Conservation (phyloP, 1,140 invertebrate genomes). For the Acyrthosiphon pisum region DNA sequence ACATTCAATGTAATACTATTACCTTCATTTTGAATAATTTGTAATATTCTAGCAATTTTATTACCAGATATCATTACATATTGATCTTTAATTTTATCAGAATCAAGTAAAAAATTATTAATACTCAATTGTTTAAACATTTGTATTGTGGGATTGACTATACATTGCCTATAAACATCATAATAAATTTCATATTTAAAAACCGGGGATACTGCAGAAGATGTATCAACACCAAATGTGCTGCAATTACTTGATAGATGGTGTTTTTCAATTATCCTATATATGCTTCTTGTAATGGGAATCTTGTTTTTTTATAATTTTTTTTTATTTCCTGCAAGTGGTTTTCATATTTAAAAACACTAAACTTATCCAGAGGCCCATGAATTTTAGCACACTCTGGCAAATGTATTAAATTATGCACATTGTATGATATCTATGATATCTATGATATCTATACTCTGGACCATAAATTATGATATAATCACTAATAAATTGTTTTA, state of each 20-base stretch:
- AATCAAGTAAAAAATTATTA: background rate
- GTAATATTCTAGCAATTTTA: background rate
- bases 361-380: background rate
- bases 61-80: background rate
- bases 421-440: constrained; percentile 26
- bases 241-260: background rate
- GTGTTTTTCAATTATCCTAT: constrained; percentile 10
- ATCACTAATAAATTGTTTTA: constrained; percentile 16
- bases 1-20: background rate
- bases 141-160: background rate
- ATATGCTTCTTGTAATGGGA: constrained; percentile 32
- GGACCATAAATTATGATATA: background rate
- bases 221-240: background rate
- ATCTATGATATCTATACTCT: no score
- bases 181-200: constrained; percentile 19
- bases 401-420: constrained; percentile 22
- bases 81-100: background rate
- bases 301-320: background rate
- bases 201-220: background rate
- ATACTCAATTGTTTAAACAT: background rate
- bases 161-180: background rate
- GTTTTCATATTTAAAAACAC: constrained; percentile 2
- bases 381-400: constrained; percentile 12
- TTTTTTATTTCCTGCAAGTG: background rate
- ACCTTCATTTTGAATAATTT: background rate